Evolutionary conservation across 2,888 invertebrate genomes (phyloP), one percentile per base, ranked within the genome.

Genomic region (Thereva nobilitata): DNA sequence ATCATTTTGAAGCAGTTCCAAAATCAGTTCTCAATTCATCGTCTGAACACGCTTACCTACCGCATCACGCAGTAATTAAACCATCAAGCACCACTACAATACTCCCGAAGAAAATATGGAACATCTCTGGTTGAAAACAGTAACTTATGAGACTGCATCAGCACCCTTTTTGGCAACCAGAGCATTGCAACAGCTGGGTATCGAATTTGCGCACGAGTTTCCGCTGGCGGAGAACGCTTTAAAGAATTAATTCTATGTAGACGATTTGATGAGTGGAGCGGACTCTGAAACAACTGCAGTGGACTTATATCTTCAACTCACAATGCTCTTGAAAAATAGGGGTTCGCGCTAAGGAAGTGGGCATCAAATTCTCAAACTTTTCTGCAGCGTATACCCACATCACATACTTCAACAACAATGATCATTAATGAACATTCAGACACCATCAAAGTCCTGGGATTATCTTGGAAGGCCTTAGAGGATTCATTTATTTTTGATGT

Each of bases 101-200:
- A 9, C n/a, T 42, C 37, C 35, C 1, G 8, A 37, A 10, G 10
- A 57, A 37, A 45, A 45, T 1, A 6, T 47, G 8, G 35, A 57
- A 10, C 45, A 57, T 37, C 38, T 10, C 3, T n/a, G 57, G 10
- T 4, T 57, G 0, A 57, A 12, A 4, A 57, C 57, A 7, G 47
- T 57, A 6, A 57, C 45, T 6, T 57, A 57, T 37, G 57, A 47
- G 1, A 57, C 57, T n/a, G 45, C 57, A 7, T 34, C 57, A n/a
- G 57, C 57, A 3, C 57, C 57, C n/a, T 57, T 57, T 10, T 12
- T 54, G 1, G 54, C 54, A 7, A 40, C 54, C 2, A 9, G 54
- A 10, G 12, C 54, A 40, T 40, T 54, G 2, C 38, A 40, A 8
- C 40, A 54, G 41, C 38, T 55, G 4, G 41, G 40, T 9, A 3